Evolutionary conservation across 2,888 invertebrate species (phyloP).

Genomic region (Plagodis pulveraria): DNA sequence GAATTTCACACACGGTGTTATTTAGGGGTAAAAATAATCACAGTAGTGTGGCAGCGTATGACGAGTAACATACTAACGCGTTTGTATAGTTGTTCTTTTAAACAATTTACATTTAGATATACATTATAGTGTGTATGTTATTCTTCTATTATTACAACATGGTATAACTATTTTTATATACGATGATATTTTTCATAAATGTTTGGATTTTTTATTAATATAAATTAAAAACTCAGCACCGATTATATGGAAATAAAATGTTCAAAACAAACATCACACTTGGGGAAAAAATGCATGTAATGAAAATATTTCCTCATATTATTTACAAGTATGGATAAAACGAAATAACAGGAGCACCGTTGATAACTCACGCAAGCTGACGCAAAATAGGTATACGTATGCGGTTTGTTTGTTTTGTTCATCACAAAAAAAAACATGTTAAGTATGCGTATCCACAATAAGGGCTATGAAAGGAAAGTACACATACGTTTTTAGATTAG

Average conservation of each 20-base stretch:
- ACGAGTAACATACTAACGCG: constrained; percentile 69
- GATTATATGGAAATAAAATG: constrained; percentile 1
- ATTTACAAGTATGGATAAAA: constrained; percentile 16
- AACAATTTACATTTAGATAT: no score
- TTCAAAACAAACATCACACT: constrained; percentile 23
- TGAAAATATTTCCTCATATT: constrained; percentile 9
- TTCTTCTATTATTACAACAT: neutral
- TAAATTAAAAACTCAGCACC: constrained; percentile 5
- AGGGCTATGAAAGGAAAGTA: no score
- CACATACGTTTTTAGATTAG: constrained; percentile 6
- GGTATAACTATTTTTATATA: neutral
- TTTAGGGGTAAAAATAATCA: constrained; percentile 65
- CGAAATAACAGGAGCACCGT: no score
- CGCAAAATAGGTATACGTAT: no score
- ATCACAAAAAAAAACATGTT: constrained; percentile 11
- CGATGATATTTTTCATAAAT: neutral
- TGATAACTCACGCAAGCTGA: no score
- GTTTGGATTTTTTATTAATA: neutral
- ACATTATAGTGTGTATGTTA: neutral
- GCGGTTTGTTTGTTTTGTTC: constrained; percentile 6
- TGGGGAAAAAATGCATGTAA: constrained; percentile 15
- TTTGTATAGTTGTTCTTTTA: constrained; percentile 1
- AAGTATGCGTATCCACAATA: constrained; percentile 7
- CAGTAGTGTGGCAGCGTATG: constrained; percentile 81
- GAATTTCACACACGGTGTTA: constrained; percentile 62